Base-by-base conservation (phyloP, 2,113 vertebrate species). In the Indicator indicator region DNA sequence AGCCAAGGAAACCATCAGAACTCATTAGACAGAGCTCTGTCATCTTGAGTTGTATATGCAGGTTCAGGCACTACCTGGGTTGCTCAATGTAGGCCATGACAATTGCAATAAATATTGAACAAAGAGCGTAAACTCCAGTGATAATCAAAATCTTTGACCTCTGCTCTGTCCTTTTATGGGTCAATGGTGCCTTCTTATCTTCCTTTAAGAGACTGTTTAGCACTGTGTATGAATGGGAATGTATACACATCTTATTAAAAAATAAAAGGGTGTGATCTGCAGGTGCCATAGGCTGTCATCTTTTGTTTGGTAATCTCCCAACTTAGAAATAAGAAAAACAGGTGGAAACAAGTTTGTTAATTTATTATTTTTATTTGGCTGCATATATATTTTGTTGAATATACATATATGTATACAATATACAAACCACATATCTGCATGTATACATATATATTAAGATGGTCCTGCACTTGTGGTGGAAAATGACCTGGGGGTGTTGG, bases 1-100 rank as follows among this genome's bases (percentile, higher is more conserved):
- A 63, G 42, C 1, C 0, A 3, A 32, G 46, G 42, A 92, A 77
- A 28, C 16, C 33, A 70, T 40, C 8, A 26, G 15, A n/a, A 8
- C 6, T 77, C 95, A 48, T 93, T 91, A 96, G 95, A 94, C 93
- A 95, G 95, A 95, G 96, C 91, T 50, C 40, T 30, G 5, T 17
- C 17, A 18, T 16, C 4, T 26, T 4, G 58, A 87, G 74, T 44
- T 27, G 44, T 6, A 7, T 21, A 13, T 2, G 36, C 46, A 62
- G n/a, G 8, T 32, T 88, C 52, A 38, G 63, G 54, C 20, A 67
- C 16, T 21, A 0, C 44, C 6, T 4, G n/a, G n/a, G n/a, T n/a
- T n/a, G 38, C 23, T 24, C 42, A 75, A 11, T 23, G 54, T 48
- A 28, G 90, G 20, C 86, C 88, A 8, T 23, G 11, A 46, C 58